Percentiles rank a stretch among this genome's conserved stretches.
phyloP scores from a whole-genome alignment of 2,888 invertebrate species.

The Herminia tarsipennalis region DNA sequence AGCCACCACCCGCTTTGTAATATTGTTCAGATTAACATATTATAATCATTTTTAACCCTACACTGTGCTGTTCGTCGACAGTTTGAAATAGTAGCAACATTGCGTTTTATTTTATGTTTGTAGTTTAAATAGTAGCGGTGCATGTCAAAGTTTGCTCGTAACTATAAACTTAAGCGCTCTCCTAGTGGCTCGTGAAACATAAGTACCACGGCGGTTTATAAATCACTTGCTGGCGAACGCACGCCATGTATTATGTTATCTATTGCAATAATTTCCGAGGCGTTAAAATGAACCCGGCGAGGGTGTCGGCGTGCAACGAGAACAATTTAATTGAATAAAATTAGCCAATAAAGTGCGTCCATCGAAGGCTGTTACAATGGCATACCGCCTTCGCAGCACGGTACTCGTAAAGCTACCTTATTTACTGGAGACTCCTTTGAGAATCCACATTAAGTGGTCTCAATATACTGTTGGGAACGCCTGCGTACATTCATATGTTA shows the following conservation, averaged over 20 bases:
- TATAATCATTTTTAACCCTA: slow-evolving; percentile 74
- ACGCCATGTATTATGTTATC: slow-evolving; percentile 63
- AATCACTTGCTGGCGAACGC: slow-evolving; percentile 57
- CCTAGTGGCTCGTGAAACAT: slow-evolving; percentile 39
- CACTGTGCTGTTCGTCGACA: slow-evolving; percentile 53
- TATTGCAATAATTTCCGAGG: slow-evolving; percentile 77
- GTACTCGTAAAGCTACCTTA: slow-evolving; percentile 73
- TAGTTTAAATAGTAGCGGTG: slow-evolving; percentile 50
- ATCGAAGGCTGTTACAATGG: slow-evolving; percentile 79
- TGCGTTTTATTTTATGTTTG: slow-evolving; percentile 55
- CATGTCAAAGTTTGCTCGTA: slow-evolving; percentile 46
- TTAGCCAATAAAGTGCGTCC: slow-evolving; percentile 81
- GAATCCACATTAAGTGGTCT: slow-evolving; percentile 76
- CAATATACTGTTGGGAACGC: slow-evolving; percentile 62
- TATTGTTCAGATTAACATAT: slow-evolving; percentile 69
- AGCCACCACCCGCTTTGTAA: slow-evolving; percentile 69
- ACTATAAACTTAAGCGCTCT: slow-evolving; percentile 49
- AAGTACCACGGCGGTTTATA: slow-evolving; percentile 49
- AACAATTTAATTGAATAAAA: slow-evolving; percentile 85
- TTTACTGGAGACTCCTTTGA: slow-evolving; percentile 69
- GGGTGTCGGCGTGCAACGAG: slow-evolving; percentile 60
- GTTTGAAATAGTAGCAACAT: slow-evolving; percentile 48
- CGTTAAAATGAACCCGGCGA: slow-evolving; percentile 67
- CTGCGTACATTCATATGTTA: slow-evolving; percentile 60
- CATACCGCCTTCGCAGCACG: slow-evolving; percentile 69